phyloP scores from a whole-genome alignment of 1,140 invertebrate genomes.

The Lepidurus packardi region DNA sequence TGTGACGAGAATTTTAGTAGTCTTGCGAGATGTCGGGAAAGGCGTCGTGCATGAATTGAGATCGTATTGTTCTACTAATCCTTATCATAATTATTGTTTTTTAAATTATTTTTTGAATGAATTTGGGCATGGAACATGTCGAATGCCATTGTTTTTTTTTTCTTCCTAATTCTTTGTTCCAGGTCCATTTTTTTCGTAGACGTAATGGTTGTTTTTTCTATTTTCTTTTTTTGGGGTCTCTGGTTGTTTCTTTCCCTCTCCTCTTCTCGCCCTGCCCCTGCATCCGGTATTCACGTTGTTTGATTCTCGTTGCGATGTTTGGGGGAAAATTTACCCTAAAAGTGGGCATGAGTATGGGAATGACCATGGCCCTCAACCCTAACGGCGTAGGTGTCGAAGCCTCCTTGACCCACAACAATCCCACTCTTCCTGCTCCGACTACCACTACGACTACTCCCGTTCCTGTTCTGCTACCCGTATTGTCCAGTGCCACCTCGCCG shows the following conservation, averaged over 20 bases:
- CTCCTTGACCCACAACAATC: conserved; percentile 24
- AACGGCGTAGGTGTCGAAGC: conserved; percentile 34
- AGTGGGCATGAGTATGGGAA: conserved; percentile 31
- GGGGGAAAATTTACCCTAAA: background rate
- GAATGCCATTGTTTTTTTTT: conserved; percentile 27
- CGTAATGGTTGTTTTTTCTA: conserved; percentile 22
- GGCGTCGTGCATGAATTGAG: too few relatives aligned
- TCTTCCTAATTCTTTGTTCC: conserved; percentile 25
- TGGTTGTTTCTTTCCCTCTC: conserved; percentile 25
- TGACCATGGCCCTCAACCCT: conserved; percentile 34
- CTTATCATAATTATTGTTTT: too few relatives aligned
- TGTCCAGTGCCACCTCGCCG: background rate
- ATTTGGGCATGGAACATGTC: background rate
- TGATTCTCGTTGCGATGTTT: background rate
- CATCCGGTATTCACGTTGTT: conserved; percentile 10
- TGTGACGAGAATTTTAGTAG: too few relatives aligned
- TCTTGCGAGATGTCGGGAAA: background rate
- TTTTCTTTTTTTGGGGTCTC: conserved; percentile 23
- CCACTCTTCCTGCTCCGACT: conserved; percentile 9
- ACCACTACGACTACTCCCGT: conserved; percentile 8
- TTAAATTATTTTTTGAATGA: background rate
- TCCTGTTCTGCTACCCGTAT: background rate
- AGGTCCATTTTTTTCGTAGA: conserved; percentile 28
- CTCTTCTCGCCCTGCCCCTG: background rate
- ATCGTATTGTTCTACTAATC: too few relatives aligned